Conservation (phyloP, 2,888 invertebrate genomes). For the Chalcis sispes region DNA sequence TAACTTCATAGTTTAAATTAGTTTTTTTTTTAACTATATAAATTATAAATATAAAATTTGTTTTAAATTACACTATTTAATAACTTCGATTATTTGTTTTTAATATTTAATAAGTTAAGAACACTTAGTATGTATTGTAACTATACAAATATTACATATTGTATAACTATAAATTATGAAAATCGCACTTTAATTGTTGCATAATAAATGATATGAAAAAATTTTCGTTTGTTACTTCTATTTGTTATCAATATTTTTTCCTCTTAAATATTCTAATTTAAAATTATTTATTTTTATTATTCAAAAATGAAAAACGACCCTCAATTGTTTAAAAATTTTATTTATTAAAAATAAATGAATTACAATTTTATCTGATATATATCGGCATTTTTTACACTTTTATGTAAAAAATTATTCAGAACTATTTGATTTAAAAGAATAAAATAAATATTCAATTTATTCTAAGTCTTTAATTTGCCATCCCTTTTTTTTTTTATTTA, state of each 20-base stretch:
- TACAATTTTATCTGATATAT: too few relatives aligned
- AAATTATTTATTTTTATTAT: too few relatives aligned
- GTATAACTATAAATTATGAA: constrained; percentile 37
- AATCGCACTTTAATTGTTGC: constrained; percentile 45
- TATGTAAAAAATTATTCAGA: too few relatives aligned
- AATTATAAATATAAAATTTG: constrained; percentile 13
- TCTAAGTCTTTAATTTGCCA: too few relatives aligned
- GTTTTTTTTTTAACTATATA: constrained; percentile 19
- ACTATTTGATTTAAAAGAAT: too few relatives aligned
- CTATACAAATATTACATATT: constrained; percentile 30
- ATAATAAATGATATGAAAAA: constrained; percentile 47
- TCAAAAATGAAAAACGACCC: too few relatives aligned
- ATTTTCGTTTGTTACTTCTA: not conserved
- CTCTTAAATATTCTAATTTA: too few relatives aligned
- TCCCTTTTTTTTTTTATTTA: too few relatives aligned
- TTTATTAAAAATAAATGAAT: too few relatives aligned
- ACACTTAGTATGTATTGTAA: constrained; percentile 36
- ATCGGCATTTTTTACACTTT: too few relatives aligned
- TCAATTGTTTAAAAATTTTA: too few relatives aligned
- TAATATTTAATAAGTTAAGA: constrained; percentile 30
- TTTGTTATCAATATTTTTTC: not conserved
- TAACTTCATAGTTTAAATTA: constrained; percentile 22
- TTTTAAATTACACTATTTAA: constrained; percentile 27
- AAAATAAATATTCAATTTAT: too few relatives aligned
- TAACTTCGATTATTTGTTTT: constrained; percentile 19